Evolutionary conservation across 2,113 vertebrate species (phyloP).

Genomic region (Scomber japonicus): DNA sequence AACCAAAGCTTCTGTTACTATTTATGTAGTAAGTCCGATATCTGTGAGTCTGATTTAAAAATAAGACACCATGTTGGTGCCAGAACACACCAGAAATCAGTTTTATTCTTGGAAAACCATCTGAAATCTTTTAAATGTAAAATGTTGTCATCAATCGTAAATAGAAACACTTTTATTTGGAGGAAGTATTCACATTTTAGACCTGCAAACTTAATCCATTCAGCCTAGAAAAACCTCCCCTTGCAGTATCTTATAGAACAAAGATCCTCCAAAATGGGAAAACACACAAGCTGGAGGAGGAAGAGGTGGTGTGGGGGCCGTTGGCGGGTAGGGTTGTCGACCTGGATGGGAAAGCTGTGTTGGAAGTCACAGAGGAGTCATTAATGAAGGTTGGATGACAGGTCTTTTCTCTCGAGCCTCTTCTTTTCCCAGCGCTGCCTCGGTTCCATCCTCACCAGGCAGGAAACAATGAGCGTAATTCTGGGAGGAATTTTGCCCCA

Average conservation of each 20-base stretch:
- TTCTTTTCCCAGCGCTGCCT: conserved; percentile 38
- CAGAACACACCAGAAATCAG: not conserved
- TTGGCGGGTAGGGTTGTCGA: conserved; percentile 1
- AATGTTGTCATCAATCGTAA: no score
- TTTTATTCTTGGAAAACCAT: no score
- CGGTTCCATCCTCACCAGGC: conserved; percentile 22
- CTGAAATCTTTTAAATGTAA: no score
- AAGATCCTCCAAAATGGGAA: conserved; percentile 1
- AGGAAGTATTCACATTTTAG: not conserved
- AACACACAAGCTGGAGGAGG: not conserved
- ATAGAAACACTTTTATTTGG: no score
- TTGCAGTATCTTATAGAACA: not conserved
- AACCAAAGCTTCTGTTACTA: conserved; percentile 1
- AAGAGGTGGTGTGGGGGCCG: no score
- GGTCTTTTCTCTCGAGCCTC: conserved; percentile 45
- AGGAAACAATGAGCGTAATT: conserved; percentile 26
- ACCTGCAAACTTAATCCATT: no score
- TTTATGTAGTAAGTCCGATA: not conserved
- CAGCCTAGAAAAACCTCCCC: not conserved
- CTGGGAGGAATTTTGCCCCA: conserved; percentile 41
- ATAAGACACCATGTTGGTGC: no score
- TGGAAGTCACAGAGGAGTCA: conserved; percentile 47
- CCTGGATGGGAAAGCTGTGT: conserved; percentile 47
- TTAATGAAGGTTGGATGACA: conserved; percentile 58
- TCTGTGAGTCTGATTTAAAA: not conserved